A percentile compares a stretch with the other conserved stretches of the same genome.
phyloP scores from a whole-genome alignment of 1,140 invertebrate species.

The Drosophila ogumai region DNA sequence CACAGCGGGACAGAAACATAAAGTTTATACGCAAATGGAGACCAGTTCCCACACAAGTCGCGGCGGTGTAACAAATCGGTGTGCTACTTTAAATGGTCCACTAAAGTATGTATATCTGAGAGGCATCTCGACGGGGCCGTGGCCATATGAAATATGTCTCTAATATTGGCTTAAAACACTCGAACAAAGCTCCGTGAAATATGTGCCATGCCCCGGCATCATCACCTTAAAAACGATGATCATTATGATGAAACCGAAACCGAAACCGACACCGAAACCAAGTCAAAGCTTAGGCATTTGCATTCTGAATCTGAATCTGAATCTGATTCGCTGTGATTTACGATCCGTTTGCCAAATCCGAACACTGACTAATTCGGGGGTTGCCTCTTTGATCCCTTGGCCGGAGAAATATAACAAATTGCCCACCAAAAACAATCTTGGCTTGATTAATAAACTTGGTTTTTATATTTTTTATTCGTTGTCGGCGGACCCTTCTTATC shows the following conservation, averaged over 20 bases:
- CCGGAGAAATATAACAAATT: slow-evolving; percentile 66
- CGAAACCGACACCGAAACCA: not conserved
- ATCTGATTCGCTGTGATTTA: slow-evolving; percentile 61
- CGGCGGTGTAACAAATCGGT: slow-evolving; percentile 65
- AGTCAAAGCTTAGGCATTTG: slow-evolving; percentile 22
- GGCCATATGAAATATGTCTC: slow-evolving; percentile 71
- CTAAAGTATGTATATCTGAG: slow-evolving; percentile 66
- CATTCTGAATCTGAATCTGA: slow-evolving; percentile 32
- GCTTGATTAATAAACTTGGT: slow-evolving; percentile 50
- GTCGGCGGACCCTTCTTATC: slow-evolving; percentile 21
- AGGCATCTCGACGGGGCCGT: slow-evolving; percentile 55
- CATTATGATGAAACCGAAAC: slow-evolving; percentile 32
- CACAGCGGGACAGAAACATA: slow-evolving; percentile 4
- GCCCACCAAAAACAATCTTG: slow-evolving; percentile 13
- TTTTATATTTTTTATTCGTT: slow-evolving; percentile 7
- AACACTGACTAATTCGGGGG: slow-evolving; percentile 75
- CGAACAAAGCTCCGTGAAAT: slow-evolving; percentile 23
- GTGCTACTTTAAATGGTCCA: slow-evolving; percentile 71
- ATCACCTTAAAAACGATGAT: slow-evolving; percentile 8
- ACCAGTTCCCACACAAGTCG: slow-evolving; percentile 51
- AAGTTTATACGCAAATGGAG: slow-evolving; percentile 3
- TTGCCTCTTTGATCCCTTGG: slow-evolving; percentile 26
- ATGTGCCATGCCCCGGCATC: slow-evolving; percentile 10
- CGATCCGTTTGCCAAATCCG: slow-evolving; percentile 70
- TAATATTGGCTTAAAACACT: slow-evolving; percentile 64